Evolutionary conservation across 2,113 vertebrate genomes (phyloP).

Genomic region (Athene noctua): DNA sequence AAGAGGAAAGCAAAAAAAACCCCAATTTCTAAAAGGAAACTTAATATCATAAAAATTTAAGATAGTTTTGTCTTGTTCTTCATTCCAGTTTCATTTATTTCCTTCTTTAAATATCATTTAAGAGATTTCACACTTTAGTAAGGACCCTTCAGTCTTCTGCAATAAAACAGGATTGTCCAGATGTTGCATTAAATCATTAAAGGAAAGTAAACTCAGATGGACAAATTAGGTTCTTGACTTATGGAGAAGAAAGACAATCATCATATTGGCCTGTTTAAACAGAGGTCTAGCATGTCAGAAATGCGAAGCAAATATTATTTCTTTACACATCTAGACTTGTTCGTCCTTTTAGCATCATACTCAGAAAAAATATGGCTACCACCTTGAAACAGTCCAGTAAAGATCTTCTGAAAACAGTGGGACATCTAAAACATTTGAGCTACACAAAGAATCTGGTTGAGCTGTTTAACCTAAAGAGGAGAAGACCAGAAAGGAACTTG

Average conservation of each 20-base stretch:
- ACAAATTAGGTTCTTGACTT: neutral
- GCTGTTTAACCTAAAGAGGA: neutral
- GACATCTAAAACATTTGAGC: neutral
- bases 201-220: neutral
- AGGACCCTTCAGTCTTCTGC: neutral
- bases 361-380: neutral
- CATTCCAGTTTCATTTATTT: neutral
- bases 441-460: neutral
- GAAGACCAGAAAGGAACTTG: neutral
- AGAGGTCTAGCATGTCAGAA: neutral
- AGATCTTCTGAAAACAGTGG: neutral
- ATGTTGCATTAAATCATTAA: neutral
- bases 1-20: neutral
- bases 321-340: neutral
- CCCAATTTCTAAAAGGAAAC: neutral
- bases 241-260: neutral
- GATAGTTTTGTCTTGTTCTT: neutral
- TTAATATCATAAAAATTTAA: neutral
- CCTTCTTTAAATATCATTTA: neutral
- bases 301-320: neutral
- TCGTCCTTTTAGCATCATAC: neutral
- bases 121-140: neutral
- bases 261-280: neutral
- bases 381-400: neutral
- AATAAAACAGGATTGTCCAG: neutral